Conservation (phyloP, 2,113 vertebrate genomes). For the Montifringilla adamsi region DNA sequence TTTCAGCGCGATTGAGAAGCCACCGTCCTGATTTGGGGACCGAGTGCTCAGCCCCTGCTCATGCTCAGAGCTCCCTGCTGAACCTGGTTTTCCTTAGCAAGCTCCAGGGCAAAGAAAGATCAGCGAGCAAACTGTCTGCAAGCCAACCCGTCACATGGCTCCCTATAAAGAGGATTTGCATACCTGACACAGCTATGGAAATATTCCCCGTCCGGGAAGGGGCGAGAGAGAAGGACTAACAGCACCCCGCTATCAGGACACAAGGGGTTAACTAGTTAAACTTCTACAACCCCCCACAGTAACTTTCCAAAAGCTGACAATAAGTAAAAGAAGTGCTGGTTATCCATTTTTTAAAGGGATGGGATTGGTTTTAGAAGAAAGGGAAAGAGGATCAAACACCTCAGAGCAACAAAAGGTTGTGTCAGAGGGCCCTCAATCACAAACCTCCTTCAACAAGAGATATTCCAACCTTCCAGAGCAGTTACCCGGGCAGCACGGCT, state of each 20-base stretch:
- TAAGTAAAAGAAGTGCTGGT: conserved; percentile 84
- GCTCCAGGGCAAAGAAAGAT: conserved; percentile 12
- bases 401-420: conserved; percentile 95
- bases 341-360: conserved; percentile 87
- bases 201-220: background rate
- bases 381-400: conserved; percentile 97
- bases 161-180: conserved; percentile 54
- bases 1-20: conserved; percentile 12
- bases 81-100: background rate
- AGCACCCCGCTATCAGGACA: background rate
- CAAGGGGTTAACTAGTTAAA: conserved; percentile 83
- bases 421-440: conserved; percentile 96
- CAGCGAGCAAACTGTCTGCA: background rate
- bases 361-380: conserved; percentile 86
- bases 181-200: conserved; percentile 67
- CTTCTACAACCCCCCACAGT: conserved; percentile 77
- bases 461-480: conserved; percentile 82
- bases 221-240: background rate
- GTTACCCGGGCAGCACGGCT: conserved; percentile 90
- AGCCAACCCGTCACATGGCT: conserved; percentile 62
- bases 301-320: conserved; percentile 82
- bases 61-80: background rate
- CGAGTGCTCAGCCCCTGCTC: background rate
- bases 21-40: background rate
- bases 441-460: conserved; percentile 87